These are phyloP conservation scores for Lasiurus cinereus DNA, from an alignment of 2,113 vertebrate genomes.

Conservation along the genomic window DNA sequence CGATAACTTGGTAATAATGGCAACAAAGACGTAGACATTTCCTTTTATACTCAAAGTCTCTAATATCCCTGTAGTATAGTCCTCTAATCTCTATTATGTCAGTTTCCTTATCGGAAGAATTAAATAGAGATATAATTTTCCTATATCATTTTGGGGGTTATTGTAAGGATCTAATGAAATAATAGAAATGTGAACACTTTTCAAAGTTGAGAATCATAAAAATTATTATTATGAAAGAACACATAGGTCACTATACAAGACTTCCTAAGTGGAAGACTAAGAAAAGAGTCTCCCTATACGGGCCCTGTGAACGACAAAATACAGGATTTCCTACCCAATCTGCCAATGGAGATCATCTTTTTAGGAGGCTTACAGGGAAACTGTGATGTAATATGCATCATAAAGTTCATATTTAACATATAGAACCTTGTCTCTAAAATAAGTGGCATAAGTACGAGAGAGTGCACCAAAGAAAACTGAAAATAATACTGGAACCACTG, in stretches of 20 bases:
- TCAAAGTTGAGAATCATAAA: not conserved
- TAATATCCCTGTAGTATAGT: not conserved
- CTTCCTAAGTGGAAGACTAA: not conserved
- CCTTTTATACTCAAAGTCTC: not conserved
- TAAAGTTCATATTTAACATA: not conserved
- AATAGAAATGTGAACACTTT: not conserved
- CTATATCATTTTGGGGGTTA: not conserved
- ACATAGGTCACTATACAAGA: not conserved
- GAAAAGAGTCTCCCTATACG: not conserved
- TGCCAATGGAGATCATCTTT: not conserved
- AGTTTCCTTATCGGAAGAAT: not conserved
- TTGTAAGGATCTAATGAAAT: slow-evolving; percentile 15
- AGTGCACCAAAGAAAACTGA: slow-evolving; percentile 50
- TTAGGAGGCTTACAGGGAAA: not conserved
- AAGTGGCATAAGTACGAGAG: not conserved
- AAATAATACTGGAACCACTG: slow-evolving; percentile 14
- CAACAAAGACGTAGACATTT: not conserved
- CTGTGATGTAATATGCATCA: too few species aligned
- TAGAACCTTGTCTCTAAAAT: not conserved
- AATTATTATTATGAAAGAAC: not conserved
- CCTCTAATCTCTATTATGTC: not conserved
- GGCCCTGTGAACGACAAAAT: not conserved
- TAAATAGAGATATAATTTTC: not conserved
- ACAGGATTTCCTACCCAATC: not conserved
- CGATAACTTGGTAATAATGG: not conserved